Evolutionary conservation across 2,797 vertebrate genomes (phyloP).

Genomic region (Diceros bicornis): DNA sequence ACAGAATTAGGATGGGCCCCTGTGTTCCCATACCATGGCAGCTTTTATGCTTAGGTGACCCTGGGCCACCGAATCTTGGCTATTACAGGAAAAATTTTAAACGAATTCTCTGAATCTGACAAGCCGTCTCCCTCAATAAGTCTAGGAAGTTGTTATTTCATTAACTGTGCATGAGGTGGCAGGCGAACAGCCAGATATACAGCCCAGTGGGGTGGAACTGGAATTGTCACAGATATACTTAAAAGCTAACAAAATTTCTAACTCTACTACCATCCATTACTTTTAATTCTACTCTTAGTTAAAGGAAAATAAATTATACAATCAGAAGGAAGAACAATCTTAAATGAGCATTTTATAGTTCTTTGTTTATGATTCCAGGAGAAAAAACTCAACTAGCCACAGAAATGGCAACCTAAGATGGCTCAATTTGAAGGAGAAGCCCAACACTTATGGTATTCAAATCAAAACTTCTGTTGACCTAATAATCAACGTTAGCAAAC

Average conservation of each 20-base stretch:
- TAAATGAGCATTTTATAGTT: slow-evolving; percentile 39
- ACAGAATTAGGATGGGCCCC: slow-evolving; percentile 46
- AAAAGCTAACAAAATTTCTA: slow-evolving; percentile 57
- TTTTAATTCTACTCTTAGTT: slow-evolving; percentile 59
- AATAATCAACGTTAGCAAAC: slow-evolving; percentile 50
- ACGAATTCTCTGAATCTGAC: slow-evolving; percentile 79
- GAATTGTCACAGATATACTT: background rate
- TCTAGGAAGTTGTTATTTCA: slow-evolving; percentile 79
- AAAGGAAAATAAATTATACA: slow-evolving; percentile 53
- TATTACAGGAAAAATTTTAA: slow-evolving; percentile 74
- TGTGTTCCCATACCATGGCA: slow-evolving; percentile 33
- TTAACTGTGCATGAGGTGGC: slow-evolving; percentile 71
- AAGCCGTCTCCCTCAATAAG: slow-evolving; percentile 79
- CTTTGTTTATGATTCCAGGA: slow-evolving; percentile 9
- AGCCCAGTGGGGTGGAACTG: background rate
- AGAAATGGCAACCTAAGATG: slow-evolving; percentile 31
- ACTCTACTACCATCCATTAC: background rate
- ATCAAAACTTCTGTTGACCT: slow-evolving; percentile 50
- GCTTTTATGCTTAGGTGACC: slow-evolving; percentile 69
- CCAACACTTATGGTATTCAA: background rate
- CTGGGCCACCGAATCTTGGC: slow-evolving; percentile 63
- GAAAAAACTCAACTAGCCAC: slow-evolving; percentile 37
- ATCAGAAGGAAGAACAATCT: slow-evolving; percentile 46
- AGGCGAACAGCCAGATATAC: slow-evolving; percentile 67
- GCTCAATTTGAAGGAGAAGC: slow-evolving; percentile 15